Conservation (phyloP, 1,140 invertebrate genomes). For the Rhyzopertha dominica region DNA sequence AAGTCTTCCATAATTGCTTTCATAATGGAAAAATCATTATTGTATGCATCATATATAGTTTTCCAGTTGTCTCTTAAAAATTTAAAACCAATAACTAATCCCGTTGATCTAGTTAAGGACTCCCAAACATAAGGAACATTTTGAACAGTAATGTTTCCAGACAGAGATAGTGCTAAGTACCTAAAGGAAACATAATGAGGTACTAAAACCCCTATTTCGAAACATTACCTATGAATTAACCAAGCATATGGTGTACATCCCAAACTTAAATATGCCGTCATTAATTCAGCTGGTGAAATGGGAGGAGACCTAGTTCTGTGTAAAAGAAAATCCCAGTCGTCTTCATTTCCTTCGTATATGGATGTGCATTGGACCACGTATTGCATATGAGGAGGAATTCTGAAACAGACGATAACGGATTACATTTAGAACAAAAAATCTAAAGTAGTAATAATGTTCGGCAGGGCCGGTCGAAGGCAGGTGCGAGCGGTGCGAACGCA, state of each 20-base stretch:
- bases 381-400: constrained; percentile 32
- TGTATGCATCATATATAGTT: constrained; percentile 29
- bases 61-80: constrained; percentile 40
- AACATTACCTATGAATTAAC: constrained; percentile 37
- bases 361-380: constrained; percentile 33
- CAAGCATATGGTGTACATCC: constrained; percentile 40
- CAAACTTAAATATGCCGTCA: constrained; percentile 34
- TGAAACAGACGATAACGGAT: constrained; percentile 17
- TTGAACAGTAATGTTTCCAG: constrained; percentile 36
- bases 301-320: constrained; percentile 27
- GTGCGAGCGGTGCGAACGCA: no score
- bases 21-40: constrained; percentile 33
- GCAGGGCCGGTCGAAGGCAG: no score
- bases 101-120: constrained; percentile 37
- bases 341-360: constrained; percentile 30
- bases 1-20: constrained; percentile 39
- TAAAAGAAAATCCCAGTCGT: constrained; percentile 40
- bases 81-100: constrained; percentile 33
- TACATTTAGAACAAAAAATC: no score
- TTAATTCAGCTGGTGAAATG: constrained; percentile 31
- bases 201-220: neutral
- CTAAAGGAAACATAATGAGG: constrained; percentile 17
- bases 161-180: constrained; percentile 34
- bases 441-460: no score
- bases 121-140: constrained; percentile 39